Evolutionary conservation across 2,888 invertebrate species (phyloP).

Genomic region (Agrochola macilenta): DNA sequence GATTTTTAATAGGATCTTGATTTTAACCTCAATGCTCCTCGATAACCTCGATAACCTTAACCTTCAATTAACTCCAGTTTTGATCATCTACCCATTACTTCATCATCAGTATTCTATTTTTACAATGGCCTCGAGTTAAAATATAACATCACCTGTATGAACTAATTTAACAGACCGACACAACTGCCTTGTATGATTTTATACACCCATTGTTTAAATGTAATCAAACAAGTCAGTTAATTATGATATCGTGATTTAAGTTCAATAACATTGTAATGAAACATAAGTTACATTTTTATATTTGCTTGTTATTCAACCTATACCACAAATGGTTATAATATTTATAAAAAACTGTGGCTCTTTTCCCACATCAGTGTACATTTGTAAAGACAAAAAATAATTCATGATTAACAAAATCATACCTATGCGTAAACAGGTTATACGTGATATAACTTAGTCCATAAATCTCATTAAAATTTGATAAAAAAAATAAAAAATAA

Average conservation of each 20-base stretch:
- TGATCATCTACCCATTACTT: neutral
- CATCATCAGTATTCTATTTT: constrained; percentile 5
- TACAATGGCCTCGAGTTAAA: constrained; percentile 18
- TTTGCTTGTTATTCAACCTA: constrained; percentile 9
- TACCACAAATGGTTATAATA: constrained; percentile 27
- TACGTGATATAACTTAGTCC: constrained; percentile 48
- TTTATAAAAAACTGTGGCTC: constrained; percentile 3
- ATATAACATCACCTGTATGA: constrained; percentile 29
- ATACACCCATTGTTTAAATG: neutral
- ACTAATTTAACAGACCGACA: neutral
- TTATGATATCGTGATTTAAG: constrained; percentile 18
- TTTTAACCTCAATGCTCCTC: neutral
- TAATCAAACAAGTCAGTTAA: constrained; percentile 20
- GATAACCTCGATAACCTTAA: neutral
- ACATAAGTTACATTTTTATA: neutral
- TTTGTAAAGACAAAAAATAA: constrained; percentile 1
- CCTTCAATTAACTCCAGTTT: constrained; percentile 11
- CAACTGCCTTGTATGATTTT: constrained; percentile 8
- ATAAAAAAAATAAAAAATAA: constrained; percentile 62
- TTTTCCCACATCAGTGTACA: constrained; percentile 3
- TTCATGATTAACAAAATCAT: constrained; percentile 35
- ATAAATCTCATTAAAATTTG: constrained; percentile 54
- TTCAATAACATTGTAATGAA: constrained; percentile 12
- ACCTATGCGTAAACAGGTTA: constrained; percentile 22
- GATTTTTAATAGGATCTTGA: neutral